Evolutionary conservation across 2,113 vertebrate species (phyloP).

Genomic region (Rafetus swinhoei): DNA sequence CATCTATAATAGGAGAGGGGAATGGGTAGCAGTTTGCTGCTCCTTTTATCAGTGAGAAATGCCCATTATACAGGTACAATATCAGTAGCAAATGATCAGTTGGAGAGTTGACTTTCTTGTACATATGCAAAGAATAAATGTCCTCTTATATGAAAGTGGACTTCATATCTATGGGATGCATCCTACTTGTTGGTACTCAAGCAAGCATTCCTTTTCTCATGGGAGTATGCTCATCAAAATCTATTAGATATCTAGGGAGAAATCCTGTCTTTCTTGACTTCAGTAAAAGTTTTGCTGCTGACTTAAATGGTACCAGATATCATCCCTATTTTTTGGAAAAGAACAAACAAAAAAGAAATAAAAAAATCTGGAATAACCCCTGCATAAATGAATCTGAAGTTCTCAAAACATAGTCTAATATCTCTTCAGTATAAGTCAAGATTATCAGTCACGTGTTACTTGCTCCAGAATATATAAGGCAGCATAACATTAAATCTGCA

Average conservation of each 20-base stretch:
- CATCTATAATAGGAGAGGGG: slow-evolving; percentile 3
- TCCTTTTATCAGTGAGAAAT: neutral
- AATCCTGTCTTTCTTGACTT: neutral
- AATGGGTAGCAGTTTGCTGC: neutral
- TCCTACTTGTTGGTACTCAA: neutral
- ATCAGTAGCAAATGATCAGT: neutral
- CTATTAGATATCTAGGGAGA: neutral
- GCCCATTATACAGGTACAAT: neutral
- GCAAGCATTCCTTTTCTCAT: neutral
- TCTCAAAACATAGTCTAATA: neutral
- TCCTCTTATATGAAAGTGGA: neutral
- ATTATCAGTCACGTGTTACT: neutral
- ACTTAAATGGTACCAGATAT: neutral
- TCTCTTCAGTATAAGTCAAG: neutral
- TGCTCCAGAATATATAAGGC: neutral
- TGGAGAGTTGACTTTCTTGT: neutral
- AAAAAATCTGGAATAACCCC: neutral
- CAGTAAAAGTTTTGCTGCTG: neutral
- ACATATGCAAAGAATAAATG: neutral
- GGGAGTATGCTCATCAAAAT: neutral
- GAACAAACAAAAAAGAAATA: neutral
- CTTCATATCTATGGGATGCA: neutral
- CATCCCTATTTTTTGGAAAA: neutral
- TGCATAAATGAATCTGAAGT: neutral
- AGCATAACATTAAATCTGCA: neutral